Evolutionary conservation across 1,140 invertebrate genomes (phyloP), one percentile per base, ranked within the genome.

Genomic region (Macrobrachium rosenbergii): DNA sequence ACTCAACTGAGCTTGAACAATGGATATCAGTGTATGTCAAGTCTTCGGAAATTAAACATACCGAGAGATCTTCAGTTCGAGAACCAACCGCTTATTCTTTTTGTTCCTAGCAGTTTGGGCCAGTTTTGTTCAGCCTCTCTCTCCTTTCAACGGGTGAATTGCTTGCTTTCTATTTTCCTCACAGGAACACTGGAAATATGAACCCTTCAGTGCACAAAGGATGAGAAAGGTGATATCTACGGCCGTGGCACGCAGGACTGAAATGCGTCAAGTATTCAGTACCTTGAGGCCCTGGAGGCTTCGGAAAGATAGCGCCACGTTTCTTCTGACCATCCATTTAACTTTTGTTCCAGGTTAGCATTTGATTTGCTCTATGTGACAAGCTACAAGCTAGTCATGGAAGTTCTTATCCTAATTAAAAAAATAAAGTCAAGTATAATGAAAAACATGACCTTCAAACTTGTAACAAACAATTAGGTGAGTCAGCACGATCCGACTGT

Each of bases 231-330:
- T 16, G 94, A 96, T 90, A 98, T 98, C 83, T 97, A 94, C 92
- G 96, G 95, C 2, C 93, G 96, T 72, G 96, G 96, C 76, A 93
- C 96, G 7, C 96, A 96, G 90, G 96, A 97, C 90, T 97, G 96
- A 97, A 97, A 92, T 96, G 95, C 91, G 95, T 96, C 75, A 73
- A 95, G 95, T 17, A 95, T 96, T 77, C 95, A 96, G 92, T 96
- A 97, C 91, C 90, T 97, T 2, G 96, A 97, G 92, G 95, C 96
- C 5, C 93, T 97, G 17, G 80, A 93, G 93, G 82, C 90, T 97
- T 19, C 95, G 95, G 91, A 90, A 92, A 14, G 91, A 93, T 67
- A 94, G 94, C 23, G 90, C 93, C 0, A 90, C 91, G 62, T 91
- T 94, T 72, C 60, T 90, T 0, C 80, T 92, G n/a, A 93, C 92